A percentile compares a stretch with the other conserved stretches of the same genome.
Evolutionary conservation across 2,113 vertebrate genomes (phyloP).

Genomic region (Buteo buteo): DNA sequence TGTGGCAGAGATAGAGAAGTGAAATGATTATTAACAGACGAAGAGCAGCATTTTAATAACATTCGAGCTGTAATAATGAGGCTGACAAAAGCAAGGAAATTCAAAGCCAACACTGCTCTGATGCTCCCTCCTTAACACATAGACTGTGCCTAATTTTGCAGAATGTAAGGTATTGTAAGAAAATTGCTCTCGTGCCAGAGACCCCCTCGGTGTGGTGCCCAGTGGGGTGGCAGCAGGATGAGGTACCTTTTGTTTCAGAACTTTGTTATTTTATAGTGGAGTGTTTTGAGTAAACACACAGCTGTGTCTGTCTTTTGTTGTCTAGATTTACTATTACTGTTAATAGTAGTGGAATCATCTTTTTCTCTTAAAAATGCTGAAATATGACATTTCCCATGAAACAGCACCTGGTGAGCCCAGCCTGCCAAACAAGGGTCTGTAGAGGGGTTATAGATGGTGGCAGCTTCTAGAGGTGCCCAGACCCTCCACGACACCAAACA

Average conservation of each 20-base stretch:
- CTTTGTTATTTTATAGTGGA: constrained; percentile 1
- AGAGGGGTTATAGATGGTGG: not conserved
- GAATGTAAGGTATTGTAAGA: not conserved
- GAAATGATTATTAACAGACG: constrained; percentile 67
- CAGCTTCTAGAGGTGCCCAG: not conserved
- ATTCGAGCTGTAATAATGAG: constrained; percentile 63
- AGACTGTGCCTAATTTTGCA: constrained; percentile 29
- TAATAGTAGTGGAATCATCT: not conserved
- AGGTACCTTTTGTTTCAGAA: constrained; percentile 32
- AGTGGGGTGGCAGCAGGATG: constrained; percentile 38
- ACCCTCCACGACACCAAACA: not conserved
- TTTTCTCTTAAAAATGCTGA: not conserved
- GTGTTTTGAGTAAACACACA: constrained; percentile 36
- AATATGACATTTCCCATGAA: not conserved
- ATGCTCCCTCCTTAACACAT: constrained; percentile 28
- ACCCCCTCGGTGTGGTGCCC: constrained; percentile 1
- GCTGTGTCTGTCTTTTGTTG: not conserved
- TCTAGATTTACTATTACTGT: not conserved
- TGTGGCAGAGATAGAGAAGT: constrained; percentile 64
- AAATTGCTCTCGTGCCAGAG: not conserved
- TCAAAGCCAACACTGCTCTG: constrained; percentile 43
- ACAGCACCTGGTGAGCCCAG: not conserved
- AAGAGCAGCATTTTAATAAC: constrained; percentile 73
- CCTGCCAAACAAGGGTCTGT: not conserved
- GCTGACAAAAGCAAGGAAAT: constrained; percentile 66